Conservation (phyloP, 1,140 invertebrate genomes). For the Amphibalanus amphitrite region DNA sequence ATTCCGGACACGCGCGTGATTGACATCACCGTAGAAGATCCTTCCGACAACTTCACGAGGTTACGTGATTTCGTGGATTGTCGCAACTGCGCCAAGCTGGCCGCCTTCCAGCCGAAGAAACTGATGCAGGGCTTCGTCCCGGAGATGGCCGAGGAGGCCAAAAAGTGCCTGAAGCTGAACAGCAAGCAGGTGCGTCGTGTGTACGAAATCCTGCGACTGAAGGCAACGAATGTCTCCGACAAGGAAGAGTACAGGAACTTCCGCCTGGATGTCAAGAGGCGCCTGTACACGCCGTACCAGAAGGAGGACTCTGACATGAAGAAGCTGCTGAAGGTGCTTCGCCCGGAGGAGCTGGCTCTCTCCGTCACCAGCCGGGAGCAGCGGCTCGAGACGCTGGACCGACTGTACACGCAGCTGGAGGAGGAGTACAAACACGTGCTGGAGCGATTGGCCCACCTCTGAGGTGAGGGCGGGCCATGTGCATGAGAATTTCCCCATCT, state of each 20-base stretch:
- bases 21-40: constrained; percentile 88
- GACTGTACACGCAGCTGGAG: constrained; percentile 30
- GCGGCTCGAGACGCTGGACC: constrained; percentile 30
- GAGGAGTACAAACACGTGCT: constrained; percentile 25
- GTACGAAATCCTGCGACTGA: constrained; percentile 73
- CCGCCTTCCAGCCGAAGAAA: constrained; percentile 22
- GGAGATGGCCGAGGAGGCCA: constrained; percentile 58
- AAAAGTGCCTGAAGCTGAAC: constrained; percentile 53
- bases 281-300: constrained; percentile 59
- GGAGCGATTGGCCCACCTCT: constrained; percentile 7
- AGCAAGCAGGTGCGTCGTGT: constrained; percentile 36
- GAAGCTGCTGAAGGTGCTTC: constrained; percentile 43
- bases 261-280: constrained; percentile 63
- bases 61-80: constrained; percentile 78
- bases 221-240: constrained; percentile 48
- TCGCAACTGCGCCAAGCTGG: constrained; percentile 49
- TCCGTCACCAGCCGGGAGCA: constrained; percentile 27
- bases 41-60: constrained; percentile 69
- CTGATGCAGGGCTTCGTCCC: constrained; percentile 41
- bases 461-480: too few species aligned
- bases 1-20: constrained; percentile 45
- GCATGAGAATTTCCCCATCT: too few species aligned
- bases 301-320: constrained; percentile 49
- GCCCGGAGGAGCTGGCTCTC: constrained; percentile 28
- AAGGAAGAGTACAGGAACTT: constrained; percentile 51